Evolutionary conservation across 2,113 vertebrate species (phyloP), one percentile per base, ranked within the genome.

Genomic region (Anarrhichthys ocellatus): DNA sequence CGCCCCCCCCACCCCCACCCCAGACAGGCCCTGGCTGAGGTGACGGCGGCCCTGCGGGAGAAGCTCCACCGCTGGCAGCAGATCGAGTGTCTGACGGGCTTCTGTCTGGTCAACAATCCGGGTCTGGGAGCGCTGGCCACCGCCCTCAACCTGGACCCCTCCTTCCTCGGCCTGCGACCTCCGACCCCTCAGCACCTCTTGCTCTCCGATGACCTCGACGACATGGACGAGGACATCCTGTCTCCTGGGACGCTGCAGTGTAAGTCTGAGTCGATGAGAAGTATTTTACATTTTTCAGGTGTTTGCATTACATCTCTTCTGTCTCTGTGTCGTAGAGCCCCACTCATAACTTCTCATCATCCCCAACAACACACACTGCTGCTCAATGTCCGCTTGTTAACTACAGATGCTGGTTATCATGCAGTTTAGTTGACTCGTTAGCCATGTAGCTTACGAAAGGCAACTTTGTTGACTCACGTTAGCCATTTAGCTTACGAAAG

Each of bases 51-150:
- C 0, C 91, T 99, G 77, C 87, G 97, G 34, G 98, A 98, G 89
- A 96, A 97, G 22, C 96, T 99, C 2, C 96, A 97, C 56, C 97
- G 97, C 85, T 98, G 98, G 97, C 97, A 98, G 88, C 96, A 98
- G 91, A 97, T 99, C 0, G 97, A 99, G 93, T 83, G 92, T 40
- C 95, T 99, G 75, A 98, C 96, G 0, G 96, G 97, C 50, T 98
- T 98, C 93, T 95, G 95, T 87, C 93, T 99, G 32, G 97, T 99
- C 81, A 97, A 92, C 73, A 99, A 99, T 73, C 97, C 98, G 0
- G 97, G 97, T 0, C 90, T 99, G 83, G 94, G 95, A n/a, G 93
- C 93, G 0, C 91, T 99, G 91, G 96, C 97, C 0, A 70, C 95
- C 0, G 95, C 96, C 40, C 96, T 99, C 29, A 97, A 98, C 92